These are phyloP conservation scores for Apostichopus japonicus DNA, from an alignment of 35 echinoderm and acorn worm genomes.

Conservation along the genomic window DNA sequence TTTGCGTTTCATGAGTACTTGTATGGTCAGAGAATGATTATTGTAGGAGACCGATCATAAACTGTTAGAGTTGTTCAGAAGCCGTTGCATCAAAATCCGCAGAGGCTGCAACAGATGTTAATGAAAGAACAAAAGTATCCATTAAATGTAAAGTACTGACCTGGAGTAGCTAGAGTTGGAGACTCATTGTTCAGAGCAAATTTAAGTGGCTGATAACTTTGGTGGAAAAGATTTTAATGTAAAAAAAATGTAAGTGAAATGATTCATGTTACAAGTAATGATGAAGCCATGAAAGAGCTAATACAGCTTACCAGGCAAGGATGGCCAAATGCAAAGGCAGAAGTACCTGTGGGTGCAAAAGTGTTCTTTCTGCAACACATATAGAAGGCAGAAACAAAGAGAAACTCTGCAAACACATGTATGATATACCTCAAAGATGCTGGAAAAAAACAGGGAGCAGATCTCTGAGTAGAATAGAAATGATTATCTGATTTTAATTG, in stretches of 20 bases:
- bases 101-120: slow-evolving; percentile 23
- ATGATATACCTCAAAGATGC: too few relatives aligned
- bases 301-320: background rate
- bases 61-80: slow-evolving; percentile 24
- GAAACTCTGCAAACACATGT: background rate
- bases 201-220: slow-evolving; percentile 36
- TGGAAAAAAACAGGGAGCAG: too few relatives aligned
- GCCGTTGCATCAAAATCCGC: background rate
- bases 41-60: background rate
- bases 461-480: too few relatives aligned
- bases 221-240: slow-evolving; percentile 11
- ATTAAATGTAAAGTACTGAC: slow-evolving; percentile 5
- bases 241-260: slow-evolving; percentile 9
- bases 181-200: background rate
- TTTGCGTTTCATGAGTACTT: slow-evolving; percentile 26
- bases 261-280: slow-evolving; percentile 9
- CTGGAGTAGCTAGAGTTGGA: background rate
- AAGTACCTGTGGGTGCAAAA: background rate
- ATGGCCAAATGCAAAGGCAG: background rate
- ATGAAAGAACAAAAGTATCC: slow-evolving; percentile 14
- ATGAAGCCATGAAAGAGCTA: slow-evolving; percentile 8
- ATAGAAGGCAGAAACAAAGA: slow-evolving; percentile 1
- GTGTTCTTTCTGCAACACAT: slow-evolving; percentile 8
- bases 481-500: too few relatives aligned
- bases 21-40: slow-evolving; percentile 23